Evolutionary conservation across 2,888 invertebrate species (phyloP).

Genomic region (Cynaeus angustus): DNA sequence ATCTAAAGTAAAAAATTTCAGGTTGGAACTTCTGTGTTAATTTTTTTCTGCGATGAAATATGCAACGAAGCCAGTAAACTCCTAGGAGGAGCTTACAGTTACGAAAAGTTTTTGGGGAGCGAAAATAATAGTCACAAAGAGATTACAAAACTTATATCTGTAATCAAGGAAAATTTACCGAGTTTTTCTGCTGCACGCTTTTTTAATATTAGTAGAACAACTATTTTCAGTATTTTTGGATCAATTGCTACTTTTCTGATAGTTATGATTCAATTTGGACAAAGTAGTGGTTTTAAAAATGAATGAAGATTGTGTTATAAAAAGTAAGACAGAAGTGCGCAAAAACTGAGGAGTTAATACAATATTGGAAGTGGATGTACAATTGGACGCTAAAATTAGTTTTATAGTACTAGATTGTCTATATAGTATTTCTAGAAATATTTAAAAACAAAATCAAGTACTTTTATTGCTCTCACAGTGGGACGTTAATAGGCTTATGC

Average conservation of each 20-base stretch:
- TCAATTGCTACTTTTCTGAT: slow-evolving; percentile 47
- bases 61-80: not conserved
- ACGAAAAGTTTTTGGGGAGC: not conserved
- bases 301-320: not conserved
- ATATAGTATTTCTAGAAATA: no score
- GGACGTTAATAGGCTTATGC: no score
- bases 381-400: no score
- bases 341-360: no score
- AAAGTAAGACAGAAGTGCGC: no score
- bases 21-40: not conserved
- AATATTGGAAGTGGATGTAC: no score
- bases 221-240: slow-evolving; percentile 40
- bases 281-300: not conserved
- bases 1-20: no score
- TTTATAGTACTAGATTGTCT: no score
- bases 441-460: no score
- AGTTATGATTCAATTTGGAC: slow-evolving; percentile 47
- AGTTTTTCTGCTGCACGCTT: slow-evolving; percentile 40
- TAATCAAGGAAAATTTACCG: slow-evolving; percentile 1
- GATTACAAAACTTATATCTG: not conserved
- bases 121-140: not conserved
- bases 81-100: not conserved
- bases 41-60: not conserved
- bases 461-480: no score
- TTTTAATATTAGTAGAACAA: slow-evolving; percentile 39